These are phyloP conservation scores for Ophiothrix spiculata DNA, from an alignment of 35 echinoderm and acorn worm genomes.

Conservation along the genomic window DNA sequence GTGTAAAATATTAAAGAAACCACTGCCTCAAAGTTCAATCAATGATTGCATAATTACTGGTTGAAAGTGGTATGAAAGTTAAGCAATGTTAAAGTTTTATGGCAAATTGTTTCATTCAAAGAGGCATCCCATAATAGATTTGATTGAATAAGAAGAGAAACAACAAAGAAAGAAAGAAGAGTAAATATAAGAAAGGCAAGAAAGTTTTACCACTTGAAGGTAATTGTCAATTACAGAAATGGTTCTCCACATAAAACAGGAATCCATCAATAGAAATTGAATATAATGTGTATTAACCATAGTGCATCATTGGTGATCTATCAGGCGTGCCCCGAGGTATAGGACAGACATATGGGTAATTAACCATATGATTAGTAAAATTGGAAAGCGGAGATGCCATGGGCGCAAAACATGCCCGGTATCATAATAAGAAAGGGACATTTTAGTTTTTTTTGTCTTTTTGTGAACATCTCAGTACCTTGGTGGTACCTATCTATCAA, in stretches of 20 bases:
- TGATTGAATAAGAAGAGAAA: not conserved
- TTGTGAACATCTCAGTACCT: not conserved
- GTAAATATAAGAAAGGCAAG: no score
- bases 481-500: not conserved
- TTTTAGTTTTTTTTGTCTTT: slow-evolving; percentile 10
- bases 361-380: not conserved
- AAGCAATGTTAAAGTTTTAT: no score
- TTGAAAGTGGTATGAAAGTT: no score
- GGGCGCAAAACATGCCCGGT: not conserved
- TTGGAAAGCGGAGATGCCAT: not conserved
- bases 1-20: no score
- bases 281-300: not conserved
- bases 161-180: not conserved
- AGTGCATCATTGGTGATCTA: not conserved
- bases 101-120: no score
- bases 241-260: not conserved
- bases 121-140: not conserved
- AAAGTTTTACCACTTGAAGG: not conserved
- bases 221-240: not conserved
- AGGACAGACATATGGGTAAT: not conserved
- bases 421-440: not conserved
- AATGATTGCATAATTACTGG: no score
- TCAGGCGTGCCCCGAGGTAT: not conserved
- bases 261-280: not conserved
- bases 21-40: no score